Evolutionary conservation across 1,140 invertebrate species (phyloP).

Genomic region (Aplysia californica): DNA sequence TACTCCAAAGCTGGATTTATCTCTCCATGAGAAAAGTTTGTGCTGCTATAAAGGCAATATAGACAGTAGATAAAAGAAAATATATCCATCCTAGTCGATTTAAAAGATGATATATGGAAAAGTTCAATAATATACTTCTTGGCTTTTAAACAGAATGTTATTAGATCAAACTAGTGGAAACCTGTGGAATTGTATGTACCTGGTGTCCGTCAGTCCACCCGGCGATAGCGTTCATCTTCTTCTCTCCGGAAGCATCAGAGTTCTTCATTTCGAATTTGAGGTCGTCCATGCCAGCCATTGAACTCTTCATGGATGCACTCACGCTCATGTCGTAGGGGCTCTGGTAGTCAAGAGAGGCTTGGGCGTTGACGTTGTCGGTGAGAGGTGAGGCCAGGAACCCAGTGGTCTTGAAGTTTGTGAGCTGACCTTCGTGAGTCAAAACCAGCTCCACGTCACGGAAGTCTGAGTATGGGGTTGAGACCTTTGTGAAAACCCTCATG

Average conservation of each 20-base stretch:
- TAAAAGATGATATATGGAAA: no score
- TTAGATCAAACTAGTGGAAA: not conserved
- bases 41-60: not conserved
- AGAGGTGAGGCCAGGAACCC: conserved; percentile 29
- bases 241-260: conserved; percentile 23
- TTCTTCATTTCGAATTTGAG: conserved; percentile 28
- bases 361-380: conserved; percentile 24
- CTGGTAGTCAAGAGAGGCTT: conserved; percentile 20
- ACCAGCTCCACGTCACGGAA: conserved; percentile 31
- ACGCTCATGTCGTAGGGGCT: conserved; percentile 26
- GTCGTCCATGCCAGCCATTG: conserved; percentile 25
- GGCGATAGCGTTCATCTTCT: conserved; percentile 27
- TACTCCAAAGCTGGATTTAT: no score
- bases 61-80: not conserved
- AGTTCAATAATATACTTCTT: not conserved
- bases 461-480: conserved; percentile 43
- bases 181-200: not conserved
- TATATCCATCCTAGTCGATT: not conserved
- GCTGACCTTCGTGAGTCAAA: conserved; percentile 35
- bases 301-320: conserved; percentile 19
- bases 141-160: not conserved
- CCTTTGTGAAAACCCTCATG: conserved; percentile 25
- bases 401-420: conserved; percentile 30
- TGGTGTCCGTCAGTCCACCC: conserved; percentile 24
- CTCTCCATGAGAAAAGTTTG: no score